Percentiles rank a stretch among this genome's conserved stretches.
These are phyloP conservation scores for Proisotoma minuta DNA, from an alignment of 2,888 invertebrate species.

Conservation along the genomic window DNA sequence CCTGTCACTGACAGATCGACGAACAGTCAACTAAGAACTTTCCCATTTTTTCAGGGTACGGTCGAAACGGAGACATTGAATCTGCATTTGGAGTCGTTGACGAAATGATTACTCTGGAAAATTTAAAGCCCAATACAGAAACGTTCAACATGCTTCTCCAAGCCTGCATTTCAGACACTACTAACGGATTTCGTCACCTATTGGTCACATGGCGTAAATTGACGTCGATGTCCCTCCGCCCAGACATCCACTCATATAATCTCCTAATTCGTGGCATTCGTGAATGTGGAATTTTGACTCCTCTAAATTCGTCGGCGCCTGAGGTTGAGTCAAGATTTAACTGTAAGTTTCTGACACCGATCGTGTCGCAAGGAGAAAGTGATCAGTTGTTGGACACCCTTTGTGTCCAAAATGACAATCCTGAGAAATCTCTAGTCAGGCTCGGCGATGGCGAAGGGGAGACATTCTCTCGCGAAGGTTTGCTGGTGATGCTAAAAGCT, in stretches of 20 bases:
- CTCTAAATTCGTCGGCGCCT: no score
- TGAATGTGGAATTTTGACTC: conserved; percentile 67
- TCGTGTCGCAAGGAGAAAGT: conserved; percentile 19
- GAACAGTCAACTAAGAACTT: neutral
- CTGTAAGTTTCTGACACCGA: conserved; percentile 10
- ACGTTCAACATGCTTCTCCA: conserved; percentile 77
- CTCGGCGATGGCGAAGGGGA: no score
- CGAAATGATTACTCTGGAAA: conserved; percentile 61
- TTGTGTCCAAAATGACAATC: conserved; percentile 10
- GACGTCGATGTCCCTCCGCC: conserved; percentile 61
- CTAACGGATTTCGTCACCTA: conserved; percentile 75
- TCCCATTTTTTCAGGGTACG: conserved; percentile 61
- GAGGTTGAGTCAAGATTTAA: neutral
- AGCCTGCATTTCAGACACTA: conserved; percentile 73
- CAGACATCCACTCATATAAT: conserved; percentile 72
- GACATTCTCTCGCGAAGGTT: no score
- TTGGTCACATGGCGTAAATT: conserved; percentile 81
- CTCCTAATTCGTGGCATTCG: conserved; percentile 71
- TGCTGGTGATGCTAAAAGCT: conserved; percentile 13
- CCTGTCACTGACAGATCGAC: no score
- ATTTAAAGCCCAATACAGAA: conserved; percentile 54
- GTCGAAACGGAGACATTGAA: conserved; percentile 69
- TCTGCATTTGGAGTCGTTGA: conserved; percentile 77
- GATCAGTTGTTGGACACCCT: conserved; percentile 13
- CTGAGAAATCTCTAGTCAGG: no score